phyloP scores from a whole-genome alignment of 2,888 invertebrate species.

The Tenthredo distinguenda region DNA sequence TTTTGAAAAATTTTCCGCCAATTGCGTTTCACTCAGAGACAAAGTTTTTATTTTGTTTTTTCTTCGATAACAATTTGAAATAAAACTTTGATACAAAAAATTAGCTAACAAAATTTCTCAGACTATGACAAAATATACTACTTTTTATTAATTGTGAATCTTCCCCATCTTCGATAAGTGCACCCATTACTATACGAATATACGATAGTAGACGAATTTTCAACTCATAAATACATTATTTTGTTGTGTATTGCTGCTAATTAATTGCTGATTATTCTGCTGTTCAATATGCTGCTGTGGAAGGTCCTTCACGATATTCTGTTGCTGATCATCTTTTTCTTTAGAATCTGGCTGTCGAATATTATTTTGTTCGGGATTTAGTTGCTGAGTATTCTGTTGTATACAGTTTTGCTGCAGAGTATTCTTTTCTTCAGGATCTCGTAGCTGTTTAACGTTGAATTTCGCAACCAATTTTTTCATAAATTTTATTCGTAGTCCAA shows the following conservation, averaged over 20 bases:
- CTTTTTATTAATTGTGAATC: not conserved
- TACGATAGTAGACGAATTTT: not conserved
- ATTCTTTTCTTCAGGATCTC: not conserved
- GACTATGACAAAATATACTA: not conserved
- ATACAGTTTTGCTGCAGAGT: not conserved
- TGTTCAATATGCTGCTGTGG: not conserved
- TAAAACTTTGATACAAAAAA: not conserved
- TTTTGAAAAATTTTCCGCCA: no score
- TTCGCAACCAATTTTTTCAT: not conserved
- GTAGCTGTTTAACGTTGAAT: not conserved
- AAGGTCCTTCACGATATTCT: not conserved
- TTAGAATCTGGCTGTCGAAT: not conserved
- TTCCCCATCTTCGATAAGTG: not conserved
- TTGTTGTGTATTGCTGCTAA: not conserved
- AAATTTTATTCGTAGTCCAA: not conserved
- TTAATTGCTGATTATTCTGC: not conserved
- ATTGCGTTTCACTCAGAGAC: no score
- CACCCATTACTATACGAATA: no score
- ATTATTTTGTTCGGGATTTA: not conserved
- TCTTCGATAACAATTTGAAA: no score
- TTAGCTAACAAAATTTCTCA: not conserved
- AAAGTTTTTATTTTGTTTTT: no score
- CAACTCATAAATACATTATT: not conserved
- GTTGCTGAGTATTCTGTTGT: not conserved
- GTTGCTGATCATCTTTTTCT: not conserved